Conservation (phyloP, 1,140 invertebrate genomes). For the Hetaerina americana region DNA sequence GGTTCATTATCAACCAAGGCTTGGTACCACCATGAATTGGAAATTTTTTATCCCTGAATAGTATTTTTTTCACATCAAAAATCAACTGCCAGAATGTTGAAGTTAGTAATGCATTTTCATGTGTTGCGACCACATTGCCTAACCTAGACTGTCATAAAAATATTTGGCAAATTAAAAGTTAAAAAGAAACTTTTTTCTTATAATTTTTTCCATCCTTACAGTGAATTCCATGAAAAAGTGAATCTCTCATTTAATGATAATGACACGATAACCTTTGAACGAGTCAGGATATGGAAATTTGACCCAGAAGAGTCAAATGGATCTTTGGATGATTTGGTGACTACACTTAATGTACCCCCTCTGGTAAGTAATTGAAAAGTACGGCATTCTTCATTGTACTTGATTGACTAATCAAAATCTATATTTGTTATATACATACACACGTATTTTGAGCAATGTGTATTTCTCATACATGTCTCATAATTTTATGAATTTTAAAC, state of each 20-base stretch:
- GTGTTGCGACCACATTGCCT: too few species aligned
- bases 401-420: too few species aligned
- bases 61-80: too few species aligned
- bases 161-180: slow-evolving; percentile 5
- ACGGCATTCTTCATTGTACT: too few species aligned
- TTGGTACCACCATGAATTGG: too few species aligned
- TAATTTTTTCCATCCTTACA: too few species aligned
- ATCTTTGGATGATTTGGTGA: slow-evolving; percentile 30
- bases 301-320: slow-evolving; percentile 31
- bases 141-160: background rate
- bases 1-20: too few species aligned
- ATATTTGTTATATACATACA: slow-evolving; percentile 1
- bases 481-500: slow-evolving; percentile 7
- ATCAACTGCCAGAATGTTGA: too few species aligned
- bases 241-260: slow-evolving; percentile 46
- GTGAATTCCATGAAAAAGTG: slow-evolving; percentile 24
- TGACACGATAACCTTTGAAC: slow-evolving; percentile 35
- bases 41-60: too few species aligned
- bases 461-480: slow-evolving; percentile 4
- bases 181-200: background rate
- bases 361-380: too few species aligned
- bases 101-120: too few species aligned
- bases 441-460: slow-evolving; percentile 2
- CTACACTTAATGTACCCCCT: slow-evolving; percentile 35
- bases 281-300: slow-evolving; percentile 35